Base-by-base conservation (phyloP, 2,888 invertebrate species). In the Sphinx pinastri region DNA sequence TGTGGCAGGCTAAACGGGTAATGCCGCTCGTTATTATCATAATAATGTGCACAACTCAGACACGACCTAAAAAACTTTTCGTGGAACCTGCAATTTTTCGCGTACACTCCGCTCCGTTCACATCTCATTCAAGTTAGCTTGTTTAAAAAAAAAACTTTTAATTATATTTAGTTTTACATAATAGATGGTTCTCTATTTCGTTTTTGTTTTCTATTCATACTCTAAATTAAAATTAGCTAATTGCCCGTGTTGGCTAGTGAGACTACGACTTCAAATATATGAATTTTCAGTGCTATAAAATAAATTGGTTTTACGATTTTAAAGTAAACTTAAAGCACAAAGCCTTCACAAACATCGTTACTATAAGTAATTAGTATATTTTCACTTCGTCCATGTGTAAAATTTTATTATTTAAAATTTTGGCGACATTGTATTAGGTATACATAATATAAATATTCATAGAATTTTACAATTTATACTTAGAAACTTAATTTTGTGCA, bases 11-110 rank as follows among this genome's bases (percentile, higher is more conserved):
- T 89, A 90, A 89, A 89, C 87, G 87, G 84, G 88, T 88, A 90
- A 90, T 90, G 88, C 86, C 77, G 79, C 86, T 87, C 83, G 88
- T 87, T 89, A 90, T 91, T 90, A 90, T 88, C 85, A 90, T 89
- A 90, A 91, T 89, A 90, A 90, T 86, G 86, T 86, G 84, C 85
- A 84, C 80, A 79, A 85, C 84, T 83, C 83, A 84, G 78, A 81
- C 79, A 80, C 79, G 81, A 63, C 63, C 63, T 63, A 78, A 82
- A 82, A 83, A 84, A 78, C 77, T 74, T 81, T 80, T 76, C 73
- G 72, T 73, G 76, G 74, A 81, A 81, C 84, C 82, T 77, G 81
- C 81, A 79, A 84, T 85, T 88, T 88, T 83, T 84, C 79, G 81
- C 78, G 80, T 81, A 78, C 79, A 72, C 72, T 68, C 63, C 12